Base-by-base conservation (phyloP, 1,140 invertebrate species). In the Drosophila micromelanica region DNA sequence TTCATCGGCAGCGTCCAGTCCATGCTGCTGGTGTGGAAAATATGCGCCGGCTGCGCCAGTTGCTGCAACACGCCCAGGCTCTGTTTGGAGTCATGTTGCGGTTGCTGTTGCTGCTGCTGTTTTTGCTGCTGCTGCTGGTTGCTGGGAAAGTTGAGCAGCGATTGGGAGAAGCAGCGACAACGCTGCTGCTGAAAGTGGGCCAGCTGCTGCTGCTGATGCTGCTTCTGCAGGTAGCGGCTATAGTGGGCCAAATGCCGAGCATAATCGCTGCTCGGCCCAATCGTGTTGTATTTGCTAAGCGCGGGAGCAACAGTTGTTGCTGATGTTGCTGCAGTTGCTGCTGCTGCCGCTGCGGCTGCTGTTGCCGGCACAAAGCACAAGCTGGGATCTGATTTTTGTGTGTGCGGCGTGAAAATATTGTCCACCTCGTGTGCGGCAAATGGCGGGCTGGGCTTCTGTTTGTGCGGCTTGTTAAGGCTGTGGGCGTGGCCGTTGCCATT, bases 221-320 rank as follows among this genome's bases (percentile, higher is more conserved):
- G 85, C 68, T 91, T 90, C 62, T 87, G 80, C 60, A 86, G 76
- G 65, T 90, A 79, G 61, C 82, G 89, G 48, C 85, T 90, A 13
- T 91, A 90, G 51, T 89, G 71, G 23, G 86, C 90, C 73, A 91
- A 69, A 43, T 91, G 90, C 8, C 85, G 67, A 1, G 79, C 81
- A 80, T 90, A 92, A 59, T 90, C 90, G 78, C 85, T 91, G 65
- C 85, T 91, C 35, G 91, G 89, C 20, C 91, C 91, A 52, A 92
- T 91, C 23, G 91, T 92, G 51, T 92, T 92, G 59, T 91, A 92
- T 77, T 92, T 92, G 62, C 78, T 80, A 23, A 46, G 73, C 46
- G 32, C 49, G 7, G 38, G 30, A 7, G 30, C 45, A 42, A 30
- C 52, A 40, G 38, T 64, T 52, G 45, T 62, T 43, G 40, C 68